A percentile compares a stretch with the other conserved stretches of the same genome.
Conservation (phyloP, 2,888 invertebrate species). For the Petrolisthes cinctipes region DNA sequence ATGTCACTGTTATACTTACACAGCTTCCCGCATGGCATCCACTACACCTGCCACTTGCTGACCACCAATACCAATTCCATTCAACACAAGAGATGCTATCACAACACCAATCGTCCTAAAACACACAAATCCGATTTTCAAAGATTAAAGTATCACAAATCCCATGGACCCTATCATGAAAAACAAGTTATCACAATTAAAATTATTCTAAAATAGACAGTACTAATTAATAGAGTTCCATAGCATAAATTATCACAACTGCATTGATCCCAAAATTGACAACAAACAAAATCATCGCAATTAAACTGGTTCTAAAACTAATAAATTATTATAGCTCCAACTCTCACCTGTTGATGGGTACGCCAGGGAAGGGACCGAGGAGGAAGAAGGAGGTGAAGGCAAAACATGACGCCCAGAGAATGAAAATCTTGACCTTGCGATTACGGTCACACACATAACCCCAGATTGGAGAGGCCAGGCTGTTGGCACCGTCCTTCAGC, state of each 20-base stretch:
- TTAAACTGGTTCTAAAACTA: not conserved
- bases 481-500: slow-evolving; percentile 67
- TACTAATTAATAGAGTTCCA: too few species aligned
- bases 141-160: too few species aligned
- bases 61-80: slow-evolving; percentile 67
- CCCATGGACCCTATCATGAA: too few species aligned
- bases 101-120: slow-evolving; percentile 65
- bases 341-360: slow-evolving; percentile 65
- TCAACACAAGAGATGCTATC: slow-evolving; percentile 65
- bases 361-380: slow-evolving; percentile 66
- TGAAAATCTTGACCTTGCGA: slow-evolving; percentile 63
- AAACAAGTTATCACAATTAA: too few species aligned
- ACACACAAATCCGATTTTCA: too few species aligned
- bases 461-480: slow-evolving; percentile 67
- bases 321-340: not conserved
- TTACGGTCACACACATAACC: slow-evolving; percentile 66
- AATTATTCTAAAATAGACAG: too few species aligned
- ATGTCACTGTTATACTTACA: slow-evolving; percentile 65
- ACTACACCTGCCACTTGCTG: slow-evolving; percentile 67
- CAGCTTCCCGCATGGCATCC: slow-evolving; percentile 66
- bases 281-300: not conserved
- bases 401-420: slow-evolving; percentile 64
- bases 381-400: slow-evolving; percentile 66
- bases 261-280: not conserved
- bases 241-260: not conserved